Evolutionary conservation across 2,888 invertebrate species (phyloP).

Genomic region (Drosophila longiperda): DNA sequence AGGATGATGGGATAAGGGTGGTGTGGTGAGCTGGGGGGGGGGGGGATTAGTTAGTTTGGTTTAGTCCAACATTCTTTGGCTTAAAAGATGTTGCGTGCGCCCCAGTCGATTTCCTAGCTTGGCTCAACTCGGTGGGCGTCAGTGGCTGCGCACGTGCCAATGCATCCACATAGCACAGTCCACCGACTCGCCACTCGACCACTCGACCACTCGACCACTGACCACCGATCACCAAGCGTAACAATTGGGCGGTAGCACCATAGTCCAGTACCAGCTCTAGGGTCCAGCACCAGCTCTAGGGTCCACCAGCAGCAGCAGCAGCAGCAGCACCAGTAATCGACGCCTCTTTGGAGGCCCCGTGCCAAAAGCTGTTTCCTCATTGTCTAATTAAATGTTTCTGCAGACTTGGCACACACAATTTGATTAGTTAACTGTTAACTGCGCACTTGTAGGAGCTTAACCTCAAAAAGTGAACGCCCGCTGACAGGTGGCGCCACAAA

Average conservation of each 20-base stretch:
- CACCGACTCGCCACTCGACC: background rate
- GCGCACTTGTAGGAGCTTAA: slow-evolving; percentile 10
- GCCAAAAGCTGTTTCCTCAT: slow-evolving; percentile 55
- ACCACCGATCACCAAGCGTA: slow-evolving; percentile 44
- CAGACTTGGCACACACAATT: slow-evolving; percentile 69
- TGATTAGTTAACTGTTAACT: slow-evolving; percentile 65
- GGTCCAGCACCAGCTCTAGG: slow-evolving; percentile 1
- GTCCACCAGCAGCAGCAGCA: slow-evolving; percentile 8
- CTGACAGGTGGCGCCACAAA: slow-evolving; percentile 14
- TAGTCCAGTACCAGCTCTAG: slow-evolving; percentile 4
- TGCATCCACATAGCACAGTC: slow-evolving; percentile 31
- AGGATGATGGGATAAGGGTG: background rate
- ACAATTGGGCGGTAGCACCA: slow-evolving; percentile 57
- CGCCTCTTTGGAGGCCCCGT: slow-evolving; percentile 11
- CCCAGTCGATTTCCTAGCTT: slow-evolving; percentile 44
- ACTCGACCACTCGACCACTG: background rate
- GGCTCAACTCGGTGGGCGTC: slow-evolving; percentile 36
- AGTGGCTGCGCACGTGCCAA: slow-evolving; percentile 46
- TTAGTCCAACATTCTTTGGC: slow-evolving; percentile 29
- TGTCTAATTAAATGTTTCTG: slow-evolving; percentile 75
- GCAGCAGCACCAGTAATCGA: slow-evolving; percentile 12
- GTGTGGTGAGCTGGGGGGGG: too few relatives aligned
- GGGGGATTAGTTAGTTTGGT: background rate
- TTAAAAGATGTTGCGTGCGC: slow-evolving; percentile 47
- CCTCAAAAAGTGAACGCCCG: slow-evolving; percentile 2